Evolutionary conservation across 1,140 invertebrate genomes (phyloP).

Genomic region (Tetramorium simillimum): DNA sequence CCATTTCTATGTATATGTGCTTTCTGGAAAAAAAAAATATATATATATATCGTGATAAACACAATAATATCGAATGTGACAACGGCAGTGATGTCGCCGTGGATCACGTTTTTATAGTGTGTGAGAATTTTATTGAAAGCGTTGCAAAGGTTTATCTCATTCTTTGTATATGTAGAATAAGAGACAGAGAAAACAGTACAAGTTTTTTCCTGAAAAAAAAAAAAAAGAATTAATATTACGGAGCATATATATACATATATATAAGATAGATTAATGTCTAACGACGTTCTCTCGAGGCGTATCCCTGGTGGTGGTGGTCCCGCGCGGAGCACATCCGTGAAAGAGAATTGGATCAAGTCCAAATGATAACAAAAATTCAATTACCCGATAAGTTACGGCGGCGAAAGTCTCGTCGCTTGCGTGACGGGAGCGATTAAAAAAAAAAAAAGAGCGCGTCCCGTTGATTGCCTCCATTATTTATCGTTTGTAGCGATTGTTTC

Average conservation of each 20-base stretch:
- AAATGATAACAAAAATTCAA: constrained; percentile 24
- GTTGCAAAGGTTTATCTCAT: constrained; percentile 25
- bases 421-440: background rate
- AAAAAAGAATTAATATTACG: background rate
- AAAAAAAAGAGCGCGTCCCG: background rate
- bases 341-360: constrained; percentile 5
- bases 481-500: constrained; percentile 48
- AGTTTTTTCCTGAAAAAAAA: constrained; percentile 4
- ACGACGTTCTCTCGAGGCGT: constrained; percentile 13
- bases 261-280: constrained; percentile 7
- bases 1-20: background rate
- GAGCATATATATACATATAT: background rate
- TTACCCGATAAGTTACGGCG: constrained; percentile 23
- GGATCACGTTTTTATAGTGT: constrained; percentile 40
- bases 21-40: constrained; percentile 9
- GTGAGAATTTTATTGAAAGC: constrained; percentile 21
- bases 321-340: background rate
- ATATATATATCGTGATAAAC: constrained; percentile 9
- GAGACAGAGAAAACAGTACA: constrained; percentile 19
- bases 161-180: constrained; percentile 22
- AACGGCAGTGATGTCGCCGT: background rate
- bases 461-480: constrained; percentile 33
- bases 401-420: background rate
- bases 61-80: constrained; percentile 36
- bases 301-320: background rate